A percentile compares a stretch with the other conserved stretches of the same genome.
These are phyloP conservation scores for Burhinus oedicnemus DNA, from an alignment of 2,113 vertebrate species.

Conservation along the genomic window DNA sequence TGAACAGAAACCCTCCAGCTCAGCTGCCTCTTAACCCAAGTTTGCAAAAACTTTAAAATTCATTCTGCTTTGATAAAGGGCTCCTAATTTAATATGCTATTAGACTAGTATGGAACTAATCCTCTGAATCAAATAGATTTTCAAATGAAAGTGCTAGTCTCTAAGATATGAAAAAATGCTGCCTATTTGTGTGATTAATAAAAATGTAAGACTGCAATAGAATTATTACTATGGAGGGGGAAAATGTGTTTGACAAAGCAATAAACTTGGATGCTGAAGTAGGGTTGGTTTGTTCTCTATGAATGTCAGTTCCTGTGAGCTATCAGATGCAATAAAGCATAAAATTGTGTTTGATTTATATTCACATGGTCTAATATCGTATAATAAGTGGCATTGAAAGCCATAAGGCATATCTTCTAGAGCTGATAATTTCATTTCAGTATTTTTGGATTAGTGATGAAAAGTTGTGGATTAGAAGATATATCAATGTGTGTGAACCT, in stretches of 20 bases:
- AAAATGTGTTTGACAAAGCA: not conserved
- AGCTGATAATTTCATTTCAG: not conserved
- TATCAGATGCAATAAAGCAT: constrained; percentile 33
- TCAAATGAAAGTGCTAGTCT: not conserved
- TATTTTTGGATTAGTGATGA: constrained; percentile 5
- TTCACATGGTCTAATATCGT: not conserved
- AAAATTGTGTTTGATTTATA: constrained; percentile 25
- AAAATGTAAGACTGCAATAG: not conserved
- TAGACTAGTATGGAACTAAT: not conserved
- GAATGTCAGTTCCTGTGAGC: constrained; percentile 5
- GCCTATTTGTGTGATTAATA: not conserved
- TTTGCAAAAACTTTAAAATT: not conserved
- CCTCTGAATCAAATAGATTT: constrained; percentile 13
- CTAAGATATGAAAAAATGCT: not conserved
- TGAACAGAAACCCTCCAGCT: not conserved
- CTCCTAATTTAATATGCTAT: not conserved
- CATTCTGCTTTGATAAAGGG: not conserved
- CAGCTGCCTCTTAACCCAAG: not conserved
- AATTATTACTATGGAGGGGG: not conserved
- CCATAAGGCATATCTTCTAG: not conserved
- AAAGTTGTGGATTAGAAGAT: constrained; percentile 37
- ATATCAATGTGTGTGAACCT: not conserved
- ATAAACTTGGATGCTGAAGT: constrained; percentile 4
- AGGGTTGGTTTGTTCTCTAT: not conserved
- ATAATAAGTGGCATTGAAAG: not conserved